Base-by-base conservation (phyloP, 2,113 vertebrate genomes). In the Barnardius zonarius region DNA sequence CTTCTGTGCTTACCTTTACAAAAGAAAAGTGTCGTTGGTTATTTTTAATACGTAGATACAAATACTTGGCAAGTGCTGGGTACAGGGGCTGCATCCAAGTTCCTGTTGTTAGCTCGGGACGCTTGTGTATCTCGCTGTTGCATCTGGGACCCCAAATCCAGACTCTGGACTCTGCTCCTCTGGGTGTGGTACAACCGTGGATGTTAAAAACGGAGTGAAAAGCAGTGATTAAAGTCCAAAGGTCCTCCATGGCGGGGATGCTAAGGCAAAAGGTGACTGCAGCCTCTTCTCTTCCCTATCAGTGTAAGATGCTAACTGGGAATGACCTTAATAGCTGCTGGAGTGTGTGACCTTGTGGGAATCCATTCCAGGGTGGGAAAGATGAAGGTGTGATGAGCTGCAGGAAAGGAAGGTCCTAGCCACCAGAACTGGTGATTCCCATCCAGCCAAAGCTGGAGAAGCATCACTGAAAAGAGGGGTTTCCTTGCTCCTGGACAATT, bases 1-100 rank as follows among this genome's bases (percentile, higher is more conserved):
- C 95, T 97, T 92, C 95, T 59, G 43, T 25, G 76, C 94, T 79
- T 86, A 86, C 93, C 88, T 94, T 67, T 41, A 52, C 63, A 54
- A 69, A 92, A 83, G 81, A 90, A n/a, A 63, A 46, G 9, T 12
- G 10, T 8, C 4, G 6, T 17, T 5, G 31, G 27, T 25, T 89
- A 0, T 27, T 61, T 67, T 81, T 3, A 23, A 28, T 6, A 24
- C 9, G 22, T 23, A 30, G 48, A 37, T 41, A 23, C 13, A 61
- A 94, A 88, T 46, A 8, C 70, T 95, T 94, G 86, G 95, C 41
- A 33, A 93, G 55, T 30, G 41, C 49, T n/a, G 31, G 82, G 70
- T 57, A 20, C 43, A 4, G 41, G 0, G 0, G 86, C 72, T 66
- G 77, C 52, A 55, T 93, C 96, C 43, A 63, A 86, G 69, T 88